Percentiles rank a stretch among this genome's conserved stretches.
phyloP scores from a whole-genome alignment of 2,888 invertebrate genomes.

The Mythimna lalbum region DNA sequence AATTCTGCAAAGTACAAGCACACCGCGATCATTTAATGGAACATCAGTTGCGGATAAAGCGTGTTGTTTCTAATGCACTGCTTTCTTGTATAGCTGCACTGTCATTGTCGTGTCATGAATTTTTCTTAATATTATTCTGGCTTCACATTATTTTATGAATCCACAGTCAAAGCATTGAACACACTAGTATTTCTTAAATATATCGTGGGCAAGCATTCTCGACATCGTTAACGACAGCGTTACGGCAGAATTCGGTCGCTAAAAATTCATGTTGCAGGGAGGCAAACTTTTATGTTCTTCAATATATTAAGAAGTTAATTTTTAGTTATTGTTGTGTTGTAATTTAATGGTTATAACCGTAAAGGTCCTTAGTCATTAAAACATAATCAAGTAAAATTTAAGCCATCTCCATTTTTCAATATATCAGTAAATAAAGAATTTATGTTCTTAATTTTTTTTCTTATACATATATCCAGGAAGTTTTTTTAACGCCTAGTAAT shows the following conservation, averaged over 20 bases:
- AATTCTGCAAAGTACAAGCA: slow-evolving; percentile 8
- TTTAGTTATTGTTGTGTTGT: no score
- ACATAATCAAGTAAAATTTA: neutral
- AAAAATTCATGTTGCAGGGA: neutral
- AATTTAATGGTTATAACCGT: neutral
- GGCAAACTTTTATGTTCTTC: neutral
- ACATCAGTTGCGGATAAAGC: slow-evolving; percentile 14
- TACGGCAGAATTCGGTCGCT: neutral
- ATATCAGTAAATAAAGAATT: no score
- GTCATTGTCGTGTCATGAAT: neutral
- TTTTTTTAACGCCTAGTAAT: no score
- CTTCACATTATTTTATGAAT: neutral
- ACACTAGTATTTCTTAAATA: neutral
- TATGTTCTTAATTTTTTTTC: no score
- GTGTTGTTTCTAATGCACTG: slow-evolving; percentile 31
- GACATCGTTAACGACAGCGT: neutral
- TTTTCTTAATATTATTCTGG: neutral
- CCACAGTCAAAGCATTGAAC: neutral
- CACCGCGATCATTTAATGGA: slow-evolving; percentile 17
- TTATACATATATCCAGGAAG: neutral
- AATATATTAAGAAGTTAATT: neutral
- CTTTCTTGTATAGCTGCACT: slow-evolving; percentile 24
- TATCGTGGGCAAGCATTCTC: neutral
- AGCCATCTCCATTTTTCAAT: no score
- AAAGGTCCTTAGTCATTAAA: neutral